These are phyloP conservation scores for Portunus trituberculatus DNA, from an alignment of 1,140 invertebrate species.

Conservation along the genomic window DNA sequence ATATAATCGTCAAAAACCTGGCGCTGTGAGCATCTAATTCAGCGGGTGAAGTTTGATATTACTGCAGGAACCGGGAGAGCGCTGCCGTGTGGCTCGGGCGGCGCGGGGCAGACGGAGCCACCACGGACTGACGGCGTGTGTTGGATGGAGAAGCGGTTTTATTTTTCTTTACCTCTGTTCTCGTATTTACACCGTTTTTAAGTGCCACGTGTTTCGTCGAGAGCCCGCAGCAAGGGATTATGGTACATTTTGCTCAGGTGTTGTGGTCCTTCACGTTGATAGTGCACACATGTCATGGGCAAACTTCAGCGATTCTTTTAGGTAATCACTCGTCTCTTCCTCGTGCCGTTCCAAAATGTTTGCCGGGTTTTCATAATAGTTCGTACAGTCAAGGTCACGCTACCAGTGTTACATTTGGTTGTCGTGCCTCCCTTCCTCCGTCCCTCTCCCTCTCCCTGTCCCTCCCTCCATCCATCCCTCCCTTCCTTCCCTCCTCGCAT, in stretches of 20 bases:
- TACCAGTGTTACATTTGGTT: background rate
- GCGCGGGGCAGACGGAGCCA: slow-evolving; percentile 40
- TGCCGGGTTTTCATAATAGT: background rate
- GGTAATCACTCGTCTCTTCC: no score
- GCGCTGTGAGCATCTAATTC: background rate
- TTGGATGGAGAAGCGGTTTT: background rate
- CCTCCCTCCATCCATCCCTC: background rate
- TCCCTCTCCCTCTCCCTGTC: background rate
- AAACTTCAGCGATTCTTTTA: no score
- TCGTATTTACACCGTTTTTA: background rate
- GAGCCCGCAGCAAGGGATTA: no score
- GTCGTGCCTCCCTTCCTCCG: background rate
- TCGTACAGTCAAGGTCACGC: background rate
- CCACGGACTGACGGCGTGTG: background rate
- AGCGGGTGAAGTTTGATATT: background rate
- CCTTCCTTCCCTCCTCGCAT: no score
- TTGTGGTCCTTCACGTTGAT: no score
- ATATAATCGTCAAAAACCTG: background rate
- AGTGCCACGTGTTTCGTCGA: no score
- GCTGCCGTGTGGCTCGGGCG: slow-evolving; percentile 46
- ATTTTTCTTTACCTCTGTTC: background rate
- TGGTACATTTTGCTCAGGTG: no score
- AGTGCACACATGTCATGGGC: no score
- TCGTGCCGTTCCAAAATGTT: background rate
- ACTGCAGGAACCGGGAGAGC: background rate